Percentiles rank a stretch among this genome's conserved stretches.
phyloP scores from a whole-genome alignment of 1,140 invertebrate species.

The Macrocentrus cingulum region DNA sequence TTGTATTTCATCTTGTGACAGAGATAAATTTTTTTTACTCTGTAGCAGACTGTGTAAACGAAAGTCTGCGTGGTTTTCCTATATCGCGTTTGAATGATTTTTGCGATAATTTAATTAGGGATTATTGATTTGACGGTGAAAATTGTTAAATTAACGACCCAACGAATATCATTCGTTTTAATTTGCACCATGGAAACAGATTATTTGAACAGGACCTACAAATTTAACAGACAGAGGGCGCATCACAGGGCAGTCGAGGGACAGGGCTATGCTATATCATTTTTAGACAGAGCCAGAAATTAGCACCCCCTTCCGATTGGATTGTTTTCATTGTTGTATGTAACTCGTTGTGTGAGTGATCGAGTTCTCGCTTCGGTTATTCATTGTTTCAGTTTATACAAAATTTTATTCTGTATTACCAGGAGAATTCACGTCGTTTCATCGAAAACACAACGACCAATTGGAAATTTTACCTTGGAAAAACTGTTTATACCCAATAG shows the following conservation, averaged over 20 bases:
- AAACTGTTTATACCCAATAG: no score
- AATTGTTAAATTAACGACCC: conserved; percentile 40
- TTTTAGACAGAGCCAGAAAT: conserved; percentile 31
- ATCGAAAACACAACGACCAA: neutral
- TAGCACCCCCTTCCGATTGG: conserved; percentile 26
- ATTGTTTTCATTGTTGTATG: conserved; percentile 27
- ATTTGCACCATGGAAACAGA: conserved; percentile 37
- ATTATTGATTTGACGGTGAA: conserved; percentile 35
- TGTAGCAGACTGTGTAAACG: neutral
- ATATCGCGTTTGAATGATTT: conserved; percentile 14
- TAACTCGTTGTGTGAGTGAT: conserved; percentile 6
- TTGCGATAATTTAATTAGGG: conserved; percentile 29
- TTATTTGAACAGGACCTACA: conserved; percentile 27
- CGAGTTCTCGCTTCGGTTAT: neutral
- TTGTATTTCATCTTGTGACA: conserved; percentile 2
- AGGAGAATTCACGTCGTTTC: neutral
- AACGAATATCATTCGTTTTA: conserved; percentile 38
- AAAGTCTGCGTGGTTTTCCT: conserved; percentile 10
- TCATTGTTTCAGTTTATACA: neutral
- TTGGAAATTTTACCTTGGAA: neutral
- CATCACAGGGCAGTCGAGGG: neutral
- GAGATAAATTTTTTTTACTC: conserved; percentile 17
- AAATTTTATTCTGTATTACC: neutral
- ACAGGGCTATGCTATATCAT: conserved; percentile 28
- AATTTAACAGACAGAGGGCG: conserved; percentile 23